Evolutionary conservation across 2,888 invertebrate species (phyloP).

Genomic region (Parnassius apollo): DNA sequence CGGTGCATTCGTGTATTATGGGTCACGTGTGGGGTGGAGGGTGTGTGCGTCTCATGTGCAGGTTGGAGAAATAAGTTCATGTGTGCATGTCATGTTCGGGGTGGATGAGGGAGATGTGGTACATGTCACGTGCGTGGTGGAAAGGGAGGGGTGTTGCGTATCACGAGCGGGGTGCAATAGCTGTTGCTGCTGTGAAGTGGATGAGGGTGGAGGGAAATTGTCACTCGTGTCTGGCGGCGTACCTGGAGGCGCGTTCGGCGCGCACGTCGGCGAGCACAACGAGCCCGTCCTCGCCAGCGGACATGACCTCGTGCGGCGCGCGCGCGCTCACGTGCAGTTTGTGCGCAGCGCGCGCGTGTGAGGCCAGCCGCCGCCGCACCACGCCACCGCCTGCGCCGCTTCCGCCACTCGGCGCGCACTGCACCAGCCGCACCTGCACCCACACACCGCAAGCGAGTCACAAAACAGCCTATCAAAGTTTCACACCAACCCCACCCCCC

Average conservation of each 20-base stretch:
- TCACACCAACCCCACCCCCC: slow-evolving; percentile 55
- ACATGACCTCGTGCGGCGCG: slow-evolving; percentile 89
- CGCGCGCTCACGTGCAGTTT: slow-evolving; percentile 89
- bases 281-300: slow-evolving; percentile 93
- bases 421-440: slow-evolving; percentile 80
- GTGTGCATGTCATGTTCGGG: no score
- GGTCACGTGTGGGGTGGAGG: no score
- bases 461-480: no score
- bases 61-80: no score
- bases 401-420: slow-evolving; percentile 74
- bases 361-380: slow-evolving; percentile 83
- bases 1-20: no score
- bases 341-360: slow-evolving; percentile 90
- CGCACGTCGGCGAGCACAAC: slow-evolving; percentile 92
- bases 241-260: slow-evolving; percentile 81
- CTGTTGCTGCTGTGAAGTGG: no score
- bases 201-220: slow-evolving; percentile 47
- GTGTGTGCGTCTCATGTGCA: no score
- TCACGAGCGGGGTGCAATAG: no score
- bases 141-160: no score
- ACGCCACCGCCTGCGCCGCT: slow-evolving; percentile 52
- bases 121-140: no score
- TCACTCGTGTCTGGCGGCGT: slow-evolving; percentile 56
- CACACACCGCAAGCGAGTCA: no score
- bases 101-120: no score